Percentiles rank a stretch among this genome's conserved stretches.
These are phyloP conservation scores for Emesis furor DNA, from an alignment of 2,888 invertebrate species.

Conservation along the genomic window DNA sequence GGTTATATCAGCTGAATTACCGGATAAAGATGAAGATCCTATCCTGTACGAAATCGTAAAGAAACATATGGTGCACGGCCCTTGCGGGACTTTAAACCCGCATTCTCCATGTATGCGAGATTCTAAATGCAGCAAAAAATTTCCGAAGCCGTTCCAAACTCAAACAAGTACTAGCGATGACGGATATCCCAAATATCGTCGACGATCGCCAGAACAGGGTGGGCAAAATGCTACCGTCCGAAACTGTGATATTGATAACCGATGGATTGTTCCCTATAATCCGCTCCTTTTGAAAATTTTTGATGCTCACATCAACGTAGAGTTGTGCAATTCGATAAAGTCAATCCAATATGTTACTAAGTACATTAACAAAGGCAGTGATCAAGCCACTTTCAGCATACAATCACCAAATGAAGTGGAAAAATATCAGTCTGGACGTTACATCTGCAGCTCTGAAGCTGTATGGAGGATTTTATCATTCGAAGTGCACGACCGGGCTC, in stretches of 20 bases:
- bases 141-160: conserved; percentile 63
- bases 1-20: conserved; percentile 70
- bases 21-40: conserved; percentile 63
- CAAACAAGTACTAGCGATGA: conserved; percentile 68
- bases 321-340: conserved; percentile 63
- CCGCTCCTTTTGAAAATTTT: conserved; percentile 62
- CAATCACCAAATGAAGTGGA: conserved; percentile 66
- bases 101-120: conserved; percentile 71
- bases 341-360: conserved; percentile 62
- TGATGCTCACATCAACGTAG: conserved; percentile 67
- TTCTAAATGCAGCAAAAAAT: conserved; percentile 65
- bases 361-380: conserved; percentile 67
- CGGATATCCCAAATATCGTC: conserved; percentile 72
- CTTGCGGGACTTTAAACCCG: conserved; percentile 61
- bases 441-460: conserved; percentile 49
- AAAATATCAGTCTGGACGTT: conserved; percentile 62
- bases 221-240: conserved; percentile 52
- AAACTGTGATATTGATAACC: conserved; percentile 66
- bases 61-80: conserved; percentile 69
- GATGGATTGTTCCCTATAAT: conserved; percentile 69
- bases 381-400: conserved; percentile 63
- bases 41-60: conserved; percentile 66
- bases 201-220: conserved; percentile 67
- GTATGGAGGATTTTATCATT: conserved; percentile 11
- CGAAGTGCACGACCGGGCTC: not conserved